phyloP scores from a whole-genome alignment of 2,888 invertebrate genomes.

The Coleophora flavipennella region DNA sequence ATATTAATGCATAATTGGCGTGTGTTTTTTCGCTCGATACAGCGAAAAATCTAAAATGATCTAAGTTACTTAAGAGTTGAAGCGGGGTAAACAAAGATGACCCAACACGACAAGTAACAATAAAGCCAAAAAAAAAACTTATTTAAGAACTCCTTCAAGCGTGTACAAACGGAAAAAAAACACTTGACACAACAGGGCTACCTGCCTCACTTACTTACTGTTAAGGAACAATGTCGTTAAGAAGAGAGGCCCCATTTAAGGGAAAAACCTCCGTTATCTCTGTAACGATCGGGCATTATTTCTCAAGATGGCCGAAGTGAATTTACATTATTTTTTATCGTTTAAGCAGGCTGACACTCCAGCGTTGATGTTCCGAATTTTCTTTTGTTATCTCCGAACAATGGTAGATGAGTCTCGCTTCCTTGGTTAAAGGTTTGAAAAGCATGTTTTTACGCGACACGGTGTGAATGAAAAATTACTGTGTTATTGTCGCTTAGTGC shows the following conservation, averaged over 20 bases:
- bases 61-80: not conserved
- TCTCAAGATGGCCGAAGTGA: slow-evolving; percentile 37
- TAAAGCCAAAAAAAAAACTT: slow-evolving; percentile 43
- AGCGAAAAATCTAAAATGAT: too few species aligned
- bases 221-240: slow-evolving; percentile 54
- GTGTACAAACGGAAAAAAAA: slow-evolving; percentile 56
- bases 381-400: slow-evolving; percentile 47
- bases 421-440: slow-evolving; percentile 37
- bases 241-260: slow-evolving; percentile 40
- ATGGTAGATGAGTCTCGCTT: slow-evolving; percentile 44
- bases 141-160: slow-evolving; percentile 33
- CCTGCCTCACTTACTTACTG: slow-evolving; percentile 60
- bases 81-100: slow-evolving; percentile 10
- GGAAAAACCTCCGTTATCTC: slow-evolving; percentile 55
- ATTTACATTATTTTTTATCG: slow-evolving; percentile 66
- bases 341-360: slow-evolving; percentile 40
- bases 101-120: slow-evolving; percentile 27
- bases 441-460: slow-evolving; percentile 28
- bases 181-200: slow-evolving; percentile 45
- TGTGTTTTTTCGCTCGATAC: too few species aligned
- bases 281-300: slow-evolving; percentile 57
- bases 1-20: too few species aligned
- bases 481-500: slow-evolving; percentile 34
- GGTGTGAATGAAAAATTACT: slow-evolving; percentile 49
- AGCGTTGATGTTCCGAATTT: slow-evolving; percentile 31